phyloP scores from a whole-genome alignment of 2,888 invertebrate genomes.

The Aspidiotus rigidus region DNA sequence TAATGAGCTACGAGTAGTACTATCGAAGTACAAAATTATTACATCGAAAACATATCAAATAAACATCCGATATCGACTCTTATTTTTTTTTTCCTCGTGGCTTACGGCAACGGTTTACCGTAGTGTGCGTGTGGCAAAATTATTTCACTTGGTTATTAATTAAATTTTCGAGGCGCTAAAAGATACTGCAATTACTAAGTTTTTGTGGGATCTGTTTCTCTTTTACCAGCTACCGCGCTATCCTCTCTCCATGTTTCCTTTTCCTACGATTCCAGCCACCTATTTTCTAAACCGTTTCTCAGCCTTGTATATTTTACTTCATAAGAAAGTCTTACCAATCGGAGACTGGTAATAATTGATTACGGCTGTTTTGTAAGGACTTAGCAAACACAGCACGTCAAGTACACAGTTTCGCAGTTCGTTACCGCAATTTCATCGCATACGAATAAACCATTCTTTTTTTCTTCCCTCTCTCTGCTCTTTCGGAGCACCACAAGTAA shows the following conservation, averaged over 20 bases:
- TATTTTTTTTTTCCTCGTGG: slow-evolving; percentile 3
- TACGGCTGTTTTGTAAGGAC: slow-evolving; percentile 29
- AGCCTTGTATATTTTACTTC: slow-evolving; percentile 16
- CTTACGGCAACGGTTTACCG: background rate
- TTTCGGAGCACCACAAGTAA: background rate
- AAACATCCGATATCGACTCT: background rate
- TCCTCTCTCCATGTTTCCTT: background rate
- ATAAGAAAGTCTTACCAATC: slow-evolving; percentile 27
- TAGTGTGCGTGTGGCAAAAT: slow-evolving; percentile 13
- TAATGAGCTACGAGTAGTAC: slow-evolving; percentile 10
- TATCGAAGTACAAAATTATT: slow-evolving; percentile 6
- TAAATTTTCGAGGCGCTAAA: slow-evolving; percentile 24
- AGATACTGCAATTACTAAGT: slow-evolving; percentile 31
- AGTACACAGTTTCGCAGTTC: slow-evolving; percentile 32
- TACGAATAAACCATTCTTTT: slow-evolving; percentile 29
- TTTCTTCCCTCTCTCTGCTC: background rate
- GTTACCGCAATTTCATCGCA: slow-evolving; percentile 29
- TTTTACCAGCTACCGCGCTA: background rate
- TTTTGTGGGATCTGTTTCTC: slow-evolving; percentile 26
- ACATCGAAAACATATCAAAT: slow-evolving; percentile 5
- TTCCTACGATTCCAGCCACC: background rate
- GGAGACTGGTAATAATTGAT: slow-evolving; percentile 30
- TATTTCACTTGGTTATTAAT: slow-evolving; percentile 28
- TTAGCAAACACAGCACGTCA: slow-evolving; percentile 33
- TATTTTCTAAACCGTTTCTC: background rate